Conservation (phyloP, 2,113 vertebrate species). For the Pteronura brasiliensis region DNA sequence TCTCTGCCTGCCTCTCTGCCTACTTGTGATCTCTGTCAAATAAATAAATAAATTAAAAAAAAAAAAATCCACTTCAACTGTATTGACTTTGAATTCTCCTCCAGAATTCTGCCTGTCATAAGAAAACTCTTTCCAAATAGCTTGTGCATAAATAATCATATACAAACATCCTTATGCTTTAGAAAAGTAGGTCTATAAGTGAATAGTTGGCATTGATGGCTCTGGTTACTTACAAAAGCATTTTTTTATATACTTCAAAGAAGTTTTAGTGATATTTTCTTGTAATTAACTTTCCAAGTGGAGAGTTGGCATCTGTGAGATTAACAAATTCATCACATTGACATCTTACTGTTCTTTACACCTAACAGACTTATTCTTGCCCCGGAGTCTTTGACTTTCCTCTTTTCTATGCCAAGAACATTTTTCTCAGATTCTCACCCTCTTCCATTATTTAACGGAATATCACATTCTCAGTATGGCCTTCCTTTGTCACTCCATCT, state of each 20-base stretch:
- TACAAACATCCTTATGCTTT: background rate
- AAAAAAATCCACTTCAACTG: background rate
- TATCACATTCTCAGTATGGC: background rate
- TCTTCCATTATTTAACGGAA: background rate
- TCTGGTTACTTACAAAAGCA: background rate
- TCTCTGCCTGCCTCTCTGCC: too few relatives aligned
- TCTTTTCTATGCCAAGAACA: background rate
- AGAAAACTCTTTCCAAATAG: background rate
- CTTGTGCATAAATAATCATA: background rate
- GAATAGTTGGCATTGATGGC: background rate
- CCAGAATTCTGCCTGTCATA: background rate
- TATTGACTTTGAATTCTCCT: background rate
- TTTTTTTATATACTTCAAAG: background rate
- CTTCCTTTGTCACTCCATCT: background rate
- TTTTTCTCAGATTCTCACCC: background rate
- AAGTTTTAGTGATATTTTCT: background rate
- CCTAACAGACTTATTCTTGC: background rate
- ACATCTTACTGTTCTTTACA: background rate
- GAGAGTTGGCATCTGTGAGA: background rate
- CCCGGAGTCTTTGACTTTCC: background rate
- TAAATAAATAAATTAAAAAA: too few relatives aligned
- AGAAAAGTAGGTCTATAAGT: background rate
- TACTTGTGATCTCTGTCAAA: too few relatives aligned
- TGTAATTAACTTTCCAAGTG: background rate
- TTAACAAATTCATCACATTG: background rate